Conservation (phyloP, 2,888 invertebrate species). For the Oscheius sp. region DNA sequence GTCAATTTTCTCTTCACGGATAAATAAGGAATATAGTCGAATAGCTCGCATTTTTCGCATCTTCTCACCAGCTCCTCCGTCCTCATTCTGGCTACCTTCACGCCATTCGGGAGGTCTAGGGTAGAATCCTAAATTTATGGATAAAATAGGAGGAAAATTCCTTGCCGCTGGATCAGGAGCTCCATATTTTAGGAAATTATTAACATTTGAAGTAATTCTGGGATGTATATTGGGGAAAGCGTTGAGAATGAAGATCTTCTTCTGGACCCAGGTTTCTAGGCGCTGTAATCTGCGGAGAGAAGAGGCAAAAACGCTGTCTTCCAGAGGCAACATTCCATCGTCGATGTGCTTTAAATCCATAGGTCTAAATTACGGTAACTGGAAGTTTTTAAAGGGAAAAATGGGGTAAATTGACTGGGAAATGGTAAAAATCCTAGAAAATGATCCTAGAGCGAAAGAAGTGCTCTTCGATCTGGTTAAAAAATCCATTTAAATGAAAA, state of each 20-base stretch:
- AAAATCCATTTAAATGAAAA: no score
- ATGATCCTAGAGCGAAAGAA: no score
- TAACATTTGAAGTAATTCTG: slow-evolving; percentile 4
- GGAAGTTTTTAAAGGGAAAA: neutral
- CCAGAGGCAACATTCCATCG: slow-evolving; percentile 24
- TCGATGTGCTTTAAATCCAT: slow-evolving; percentile 17
- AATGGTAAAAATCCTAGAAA: no score
- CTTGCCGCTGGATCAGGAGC: neutral
- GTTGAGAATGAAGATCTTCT: slow-evolving; percentile 21
- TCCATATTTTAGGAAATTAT: slow-evolving; percentile 6
- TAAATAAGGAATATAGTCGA: slow-evolving; percentile 19
- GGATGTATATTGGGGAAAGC: slow-evolving; percentile 9
- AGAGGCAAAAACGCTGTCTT: slow-evolving; percentile 21
- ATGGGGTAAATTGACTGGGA: neutral
- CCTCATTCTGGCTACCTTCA: slow-evolving; percentile 25
- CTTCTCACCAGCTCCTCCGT: slow-evolving; percentile 17
- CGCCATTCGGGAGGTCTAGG: slow-evolving; percentile 11
- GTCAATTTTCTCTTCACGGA: neutral
- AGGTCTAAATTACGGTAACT: neutral
- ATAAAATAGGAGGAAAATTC: neutral
- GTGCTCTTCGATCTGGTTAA: no score
- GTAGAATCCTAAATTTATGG: neutral
- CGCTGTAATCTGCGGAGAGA: neutral
- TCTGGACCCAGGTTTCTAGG: neutral
- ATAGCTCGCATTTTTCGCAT: slow-evolving; percentile 12